Evolutionary conservation across 37 sponge, comb jelly and placozoan genomes (phyloP).

Genomic region (Bolinopsis microptera): DNA sequence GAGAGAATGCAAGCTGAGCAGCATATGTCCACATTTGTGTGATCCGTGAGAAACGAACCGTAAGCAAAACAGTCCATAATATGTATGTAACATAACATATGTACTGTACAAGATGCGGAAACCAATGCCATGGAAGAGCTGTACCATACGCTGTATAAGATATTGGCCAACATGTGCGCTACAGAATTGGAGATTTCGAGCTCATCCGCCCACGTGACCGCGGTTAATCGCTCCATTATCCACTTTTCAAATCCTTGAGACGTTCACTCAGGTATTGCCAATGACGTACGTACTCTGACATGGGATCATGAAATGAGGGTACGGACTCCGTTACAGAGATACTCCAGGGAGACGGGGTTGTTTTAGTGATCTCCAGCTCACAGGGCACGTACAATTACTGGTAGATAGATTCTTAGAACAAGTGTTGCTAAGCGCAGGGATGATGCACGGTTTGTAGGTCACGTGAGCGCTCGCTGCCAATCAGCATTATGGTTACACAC

Average conservation of each 20-base stretch:
- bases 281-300: background rate
- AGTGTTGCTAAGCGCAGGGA: too few species aligned
- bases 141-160: background rate
- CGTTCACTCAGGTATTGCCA: background rate
- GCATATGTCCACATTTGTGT: background rate
- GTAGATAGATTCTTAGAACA: too few species aligned
- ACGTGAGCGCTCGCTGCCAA: background rate
- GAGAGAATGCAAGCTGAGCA: background rate
- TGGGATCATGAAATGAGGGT: background rate
- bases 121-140: background rate
- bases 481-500: background rate
- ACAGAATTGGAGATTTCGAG: background rate
- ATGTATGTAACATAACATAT: background rate
- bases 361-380: background rate
- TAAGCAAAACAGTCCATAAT: background rate
- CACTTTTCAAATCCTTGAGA: background rate
- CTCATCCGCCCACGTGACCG: background rate
- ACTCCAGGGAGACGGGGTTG: background rate
- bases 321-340: background rate
- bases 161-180: background rate
- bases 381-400: too few species aligned
- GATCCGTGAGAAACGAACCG: background rate
- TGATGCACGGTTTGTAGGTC: too few species aligned
- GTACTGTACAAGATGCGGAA: background rate
- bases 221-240: background rate